A percentile compares a stretch with the other conserved stretches of the same genome.
These are phyloP conservation scores for Platycercus adscitus DNA, from an alignment of 2,113 vertebrate genomes.

Conservation along the genomic window DNA sequence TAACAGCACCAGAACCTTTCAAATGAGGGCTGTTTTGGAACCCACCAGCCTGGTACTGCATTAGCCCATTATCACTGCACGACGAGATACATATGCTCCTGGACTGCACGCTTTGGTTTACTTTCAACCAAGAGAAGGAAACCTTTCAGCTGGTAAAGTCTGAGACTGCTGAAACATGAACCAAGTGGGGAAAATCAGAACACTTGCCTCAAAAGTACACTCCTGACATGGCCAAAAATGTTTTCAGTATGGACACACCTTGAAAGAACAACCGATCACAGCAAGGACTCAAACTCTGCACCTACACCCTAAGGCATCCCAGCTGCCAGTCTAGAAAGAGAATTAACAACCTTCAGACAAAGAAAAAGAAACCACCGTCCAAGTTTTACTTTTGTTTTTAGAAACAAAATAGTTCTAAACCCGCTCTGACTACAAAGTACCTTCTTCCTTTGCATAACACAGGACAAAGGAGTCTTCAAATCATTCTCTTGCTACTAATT, in stretches of 20 bases:
- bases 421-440: not conserved
- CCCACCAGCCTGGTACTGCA: not conserved
- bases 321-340: not conserved
- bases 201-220: not conserved
- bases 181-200: not conserved
- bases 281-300: not conserved
- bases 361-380: not conserved
- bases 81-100: accelerated
- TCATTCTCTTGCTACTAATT: not conserved
- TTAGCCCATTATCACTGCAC: not conserved
- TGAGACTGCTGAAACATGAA: not conserved
- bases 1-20: not conserved
- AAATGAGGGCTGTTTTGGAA: not conserved
- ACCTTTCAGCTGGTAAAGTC: not conserved
- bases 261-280: not conserved
- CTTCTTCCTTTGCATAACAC: not conserved
- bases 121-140: not conserved
- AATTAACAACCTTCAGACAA: not conserved
- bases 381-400: not conserved
- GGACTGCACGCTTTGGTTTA: accelerated
- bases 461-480: not conserved
- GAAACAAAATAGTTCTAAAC: not conserved
- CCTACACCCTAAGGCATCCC: not conserved
- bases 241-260: not conserved
- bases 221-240: not conserved